Evolutionary conservation across 1,140 invertebrate species (phyloP).

Genomic region (fruit fly (Drosophila melanogaster)): DNA sequence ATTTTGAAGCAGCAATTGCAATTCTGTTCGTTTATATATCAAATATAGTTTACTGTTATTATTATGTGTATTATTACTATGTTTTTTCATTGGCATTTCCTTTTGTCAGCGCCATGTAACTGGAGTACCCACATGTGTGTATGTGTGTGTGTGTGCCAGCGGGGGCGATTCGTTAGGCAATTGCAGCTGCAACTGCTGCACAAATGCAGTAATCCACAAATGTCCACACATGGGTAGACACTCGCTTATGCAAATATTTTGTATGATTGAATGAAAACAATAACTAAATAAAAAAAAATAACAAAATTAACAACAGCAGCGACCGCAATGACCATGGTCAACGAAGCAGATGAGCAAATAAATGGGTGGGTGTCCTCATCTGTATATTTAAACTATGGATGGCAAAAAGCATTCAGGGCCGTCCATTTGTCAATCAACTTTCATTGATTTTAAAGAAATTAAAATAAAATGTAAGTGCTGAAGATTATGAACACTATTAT

Average conservation of each 20-base stretch:
- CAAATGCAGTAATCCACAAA: slow-evolving; percentile 10
- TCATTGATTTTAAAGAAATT: too few relatives aligned
- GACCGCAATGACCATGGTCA: slow-evolving; percentile 13
- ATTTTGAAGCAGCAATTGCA: too few relatives aligned
- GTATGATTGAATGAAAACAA: slow-evolving; percentile 40
- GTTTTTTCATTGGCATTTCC: slow-evolving; percentile 62
- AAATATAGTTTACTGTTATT: slow-evolving; percentile 34
- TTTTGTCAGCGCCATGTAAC: slow-evolving; percentile 57
- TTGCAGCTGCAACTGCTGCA: slow-evolving; percentile 45
- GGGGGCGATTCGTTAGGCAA: slow-evolving; percentile 35
- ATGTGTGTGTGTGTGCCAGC: slow-evolving; percentile 21
- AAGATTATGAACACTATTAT: too few relatives aligned
- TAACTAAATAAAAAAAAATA: slow-evolving; percentile 1
- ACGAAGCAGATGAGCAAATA: slow-evolving; percentile 2
- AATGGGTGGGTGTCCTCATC: background rate
- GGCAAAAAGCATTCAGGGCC: background rate
- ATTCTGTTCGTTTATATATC: slow-evolving; percentile 43
- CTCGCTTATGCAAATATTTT: slow-evolving; percentile 37
- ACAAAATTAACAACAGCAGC: slow-evolving; percentile 14
- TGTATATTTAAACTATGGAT: slow-evolving; percentile 4
- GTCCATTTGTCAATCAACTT: background rate
- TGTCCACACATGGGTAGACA: slow-evolving; percentile 10
- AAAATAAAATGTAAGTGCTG: too few relatives aligned
- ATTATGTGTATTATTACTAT: slow-evolving; percentile 9
- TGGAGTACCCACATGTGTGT: slow-evolving; percentile 39